phyloP scores from a whole-genome alignment of 2,797 vertebrate species.

The Brachyalestes nurse region DNA sequence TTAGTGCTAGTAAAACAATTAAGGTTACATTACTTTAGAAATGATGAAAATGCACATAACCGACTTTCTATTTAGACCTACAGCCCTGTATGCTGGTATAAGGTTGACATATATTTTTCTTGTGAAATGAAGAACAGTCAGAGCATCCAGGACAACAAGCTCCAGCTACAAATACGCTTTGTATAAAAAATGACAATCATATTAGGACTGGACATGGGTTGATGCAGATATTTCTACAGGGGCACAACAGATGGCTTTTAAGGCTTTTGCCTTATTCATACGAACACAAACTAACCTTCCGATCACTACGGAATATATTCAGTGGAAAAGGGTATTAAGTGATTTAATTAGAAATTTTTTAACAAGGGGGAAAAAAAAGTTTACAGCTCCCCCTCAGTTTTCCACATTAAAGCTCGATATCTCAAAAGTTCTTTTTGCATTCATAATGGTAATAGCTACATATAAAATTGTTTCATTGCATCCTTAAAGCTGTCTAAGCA shows the following conservation, averaged over 20 bases:
- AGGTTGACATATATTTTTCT: too few relatives aligned
- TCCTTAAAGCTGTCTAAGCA: not conserved
- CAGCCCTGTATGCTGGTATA: too few relatives aligned
- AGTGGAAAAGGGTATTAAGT: not conserved
- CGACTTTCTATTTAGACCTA: too few relatives aligned
- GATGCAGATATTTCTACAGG: not conserved
- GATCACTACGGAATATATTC: not conserved
- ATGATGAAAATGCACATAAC: too few relatives aligned
- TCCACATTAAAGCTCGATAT: slow-evolving; percentile 9
- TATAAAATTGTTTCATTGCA: slow-evolving; percentile 3
- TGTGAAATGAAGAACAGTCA: too few relatives aligned
- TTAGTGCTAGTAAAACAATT: too few relatives aligned
- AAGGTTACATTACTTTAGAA: too few relatives aligned
- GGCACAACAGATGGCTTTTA: not conserved
- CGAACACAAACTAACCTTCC: not conserved
- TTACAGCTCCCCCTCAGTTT: not conserved
- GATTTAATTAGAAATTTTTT: slow-evolving; percentile 17
- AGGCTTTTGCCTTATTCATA: not conserved
- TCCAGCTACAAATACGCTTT: too few relatives aligned
- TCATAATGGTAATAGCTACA: slow-evolving; percentile 2
- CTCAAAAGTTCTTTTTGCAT: slow-evolving; percentile 14
- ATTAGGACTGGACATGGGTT: too few relatives aligned
- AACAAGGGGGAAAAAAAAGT: not conserved
- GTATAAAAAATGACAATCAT: too few relatives aligned
- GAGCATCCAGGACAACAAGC: too few relatives aligned